Evolutionary conservation across 2,888 invertebrate species (phyloP), one percentile per base, ranked within the genome.

Genomic region (Parascotia fuliginaria): DNA sequence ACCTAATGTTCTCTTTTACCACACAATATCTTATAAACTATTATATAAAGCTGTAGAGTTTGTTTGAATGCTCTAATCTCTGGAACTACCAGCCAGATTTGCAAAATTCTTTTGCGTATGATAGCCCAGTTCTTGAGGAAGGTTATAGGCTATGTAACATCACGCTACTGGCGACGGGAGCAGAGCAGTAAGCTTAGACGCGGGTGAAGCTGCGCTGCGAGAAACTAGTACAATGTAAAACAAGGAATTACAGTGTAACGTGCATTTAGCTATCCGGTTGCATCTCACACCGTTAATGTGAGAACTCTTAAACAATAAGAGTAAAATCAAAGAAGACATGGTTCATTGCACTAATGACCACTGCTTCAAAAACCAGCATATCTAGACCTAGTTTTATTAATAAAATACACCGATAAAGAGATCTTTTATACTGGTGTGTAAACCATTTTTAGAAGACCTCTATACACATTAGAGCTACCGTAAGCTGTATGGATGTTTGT

Each of bases 321-420:
- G 70, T 64, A 75, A 62, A 81, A 80, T 77, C 78, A 81, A 24
- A 87, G 87, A 87, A 87, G 85, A 73, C 77, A 83, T 77, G 85
- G 78, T 80, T 79, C 85, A 87, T 87, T 81, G 82, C 77, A 76
- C 80, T 88, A 87, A 88, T 82, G 84, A 78, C 83, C 80, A 74
- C 58, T 66, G 66, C 64, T 67, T 54, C 57, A 58, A 39, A 27
- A 28, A 64, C 82, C 81, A 80, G 7, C 14, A 2, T 27, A 51
- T 16, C 1, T 31, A 60, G 75, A 79, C 48, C 70, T 48, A 39
- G 29, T 15, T 12, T 42, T 39, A 19, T 9, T 22, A n/a, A n/a
- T 16, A 38, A 15, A 29, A 9, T 38, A 42, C 37, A 19, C 15
- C 16, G n/a, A 0, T 11, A 19, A 14, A 19, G 5, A 48, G 48